Conservation (phyloP, 2,888 invertebrate genomes). For the Noctua janthe region DNA sequence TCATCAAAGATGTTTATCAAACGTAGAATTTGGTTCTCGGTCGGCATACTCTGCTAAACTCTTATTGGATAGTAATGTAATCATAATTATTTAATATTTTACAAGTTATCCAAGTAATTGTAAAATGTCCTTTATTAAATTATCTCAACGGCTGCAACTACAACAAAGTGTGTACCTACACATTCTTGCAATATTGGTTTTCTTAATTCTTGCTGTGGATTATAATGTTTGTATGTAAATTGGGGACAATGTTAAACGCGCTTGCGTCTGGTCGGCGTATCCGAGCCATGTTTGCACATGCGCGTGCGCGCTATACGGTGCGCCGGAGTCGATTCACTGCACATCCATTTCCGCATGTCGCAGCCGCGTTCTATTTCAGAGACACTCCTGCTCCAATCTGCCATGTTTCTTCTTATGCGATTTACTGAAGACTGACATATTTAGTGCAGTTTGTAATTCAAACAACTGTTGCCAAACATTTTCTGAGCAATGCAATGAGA, state of each 20-base stretch:
- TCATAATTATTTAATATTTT: not conserved
- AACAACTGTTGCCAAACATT: not conserved
- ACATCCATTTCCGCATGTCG: conserved; percentile 83
- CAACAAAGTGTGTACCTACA: not conserved
- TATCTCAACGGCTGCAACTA: not conserved
- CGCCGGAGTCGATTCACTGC: conserved; percentile 70
- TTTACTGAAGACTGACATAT: conserved; percentile 35
- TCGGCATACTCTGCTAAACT: not conserved
- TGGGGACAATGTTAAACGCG: conserved; percentile 35
- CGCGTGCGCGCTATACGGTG: conserved; percentile 48
- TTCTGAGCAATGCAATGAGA: not conserved
- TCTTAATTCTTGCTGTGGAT: conserved; percentile 17
- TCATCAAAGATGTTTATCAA: not conserved
- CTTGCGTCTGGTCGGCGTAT: conserved; percentile 5
- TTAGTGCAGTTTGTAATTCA: not conserved
- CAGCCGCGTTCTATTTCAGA: conserved; percentile 81
- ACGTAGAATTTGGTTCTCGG: not conserved
- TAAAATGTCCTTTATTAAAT: not conserved
- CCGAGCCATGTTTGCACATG: conserved; percentile 53
- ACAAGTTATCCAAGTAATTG: not conserved
- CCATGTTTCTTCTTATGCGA: conserved; percentile 46
- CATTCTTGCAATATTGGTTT: conserved; percentile 6
- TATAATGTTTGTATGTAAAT: conserved; percentile 26
- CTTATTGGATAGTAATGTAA: not conserved
- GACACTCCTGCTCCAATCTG: conserved; percentile 64